Evolutionary conservation across 2,888 invertebrate species (phyloP).

Genomic region (Sphaeridia pumilis): DNA sequence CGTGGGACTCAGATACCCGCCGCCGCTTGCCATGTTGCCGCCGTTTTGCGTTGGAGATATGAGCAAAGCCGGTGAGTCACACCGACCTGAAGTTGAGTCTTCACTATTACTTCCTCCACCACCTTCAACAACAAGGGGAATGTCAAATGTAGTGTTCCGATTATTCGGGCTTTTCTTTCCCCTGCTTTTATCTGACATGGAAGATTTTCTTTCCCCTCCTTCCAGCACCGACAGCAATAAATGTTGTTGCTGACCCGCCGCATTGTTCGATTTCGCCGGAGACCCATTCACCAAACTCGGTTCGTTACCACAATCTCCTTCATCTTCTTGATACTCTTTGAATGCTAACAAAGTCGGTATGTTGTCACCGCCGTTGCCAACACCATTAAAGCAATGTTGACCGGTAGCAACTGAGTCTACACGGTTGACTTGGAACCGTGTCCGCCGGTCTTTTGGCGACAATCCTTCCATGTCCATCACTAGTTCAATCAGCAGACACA

Average conservation of each 20-base stretch:
- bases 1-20: constrained; percentile 2
- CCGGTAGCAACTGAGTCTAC: constrained; percentile 45
- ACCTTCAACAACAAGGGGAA: too few relatives aligned
- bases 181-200: constrained; percentile 9
- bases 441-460: constrained; percentile 26
- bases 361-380: not conserved
- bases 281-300: too few relatives aligned
- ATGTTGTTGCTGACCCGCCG: not conserved
- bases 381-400: constrained; percentile 15
- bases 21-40: not conserved
- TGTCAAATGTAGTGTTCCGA: constrained; percentile 17
- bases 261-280: too few relatives aligned
- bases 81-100: constrained; percentile 14
- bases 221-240: not conserved
- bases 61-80: constrained; percentile 25
- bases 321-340: constrained; percentile 6
- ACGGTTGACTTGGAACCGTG: constrained; percentile 50
- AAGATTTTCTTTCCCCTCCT: constrained; percentile 10
- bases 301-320: not conserved
- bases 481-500: too few relatives aligned
- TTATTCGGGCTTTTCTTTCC: constrained; percentile 3
- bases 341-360: constrained; percentile 6
- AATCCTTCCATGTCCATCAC: not conserved
- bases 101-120: constrained; percentile 10
- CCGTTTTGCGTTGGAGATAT: constrained; percentile 16